phyloP scores from a whole-genome alignment of 2,113 vertebrate genomes.

The Lepus timidus region DNA sequence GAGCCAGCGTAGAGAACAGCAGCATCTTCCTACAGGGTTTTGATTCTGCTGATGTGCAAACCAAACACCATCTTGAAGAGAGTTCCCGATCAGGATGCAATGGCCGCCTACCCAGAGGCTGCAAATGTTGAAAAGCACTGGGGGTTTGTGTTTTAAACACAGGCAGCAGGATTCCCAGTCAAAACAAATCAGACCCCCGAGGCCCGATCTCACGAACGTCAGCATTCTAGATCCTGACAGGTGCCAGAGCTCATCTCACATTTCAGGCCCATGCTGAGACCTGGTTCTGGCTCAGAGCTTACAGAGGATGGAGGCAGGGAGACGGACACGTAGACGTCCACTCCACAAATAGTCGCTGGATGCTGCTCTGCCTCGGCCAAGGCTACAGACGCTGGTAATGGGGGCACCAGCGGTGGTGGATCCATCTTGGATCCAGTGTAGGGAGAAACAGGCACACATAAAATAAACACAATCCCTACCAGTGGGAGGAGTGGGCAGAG shows the following conservation, averaged over 20 bases:
- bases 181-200: conserved; percentile 68
- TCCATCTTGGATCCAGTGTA: not conserved
- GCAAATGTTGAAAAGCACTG: not conserved
- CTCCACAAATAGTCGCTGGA: conserved; percentile 39
- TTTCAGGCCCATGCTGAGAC: not conserved
- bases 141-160: conserved; percentile 54
- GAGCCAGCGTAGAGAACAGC: not conserved
- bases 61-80: conserved; percentile 62
- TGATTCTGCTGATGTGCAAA: conserved; percentile 38
- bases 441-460: not conserved
- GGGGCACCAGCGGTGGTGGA: not conserved
- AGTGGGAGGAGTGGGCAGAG: not conserved
- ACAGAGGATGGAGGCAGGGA: not conserved
- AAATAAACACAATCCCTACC: not conserved
- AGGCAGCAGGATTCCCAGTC: conserved; percentile 67
- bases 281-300: not conserved
- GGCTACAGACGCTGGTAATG: not conserved
- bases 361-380: not conserved
- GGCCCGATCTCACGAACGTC: conserved; percentile 26
- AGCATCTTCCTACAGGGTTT: conserved; percentile 20
- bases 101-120: conserved; percentile 14
- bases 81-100: conserved; percentile 60
- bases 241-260: not conserved
- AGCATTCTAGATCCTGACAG: not conserved
- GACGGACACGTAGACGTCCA: not conserved